These are phyloP conservation scores for Nothocercus julius DNA, from an alignment of 2,113 vertebrate genomes.

Conservation along the genomic window DNA sequence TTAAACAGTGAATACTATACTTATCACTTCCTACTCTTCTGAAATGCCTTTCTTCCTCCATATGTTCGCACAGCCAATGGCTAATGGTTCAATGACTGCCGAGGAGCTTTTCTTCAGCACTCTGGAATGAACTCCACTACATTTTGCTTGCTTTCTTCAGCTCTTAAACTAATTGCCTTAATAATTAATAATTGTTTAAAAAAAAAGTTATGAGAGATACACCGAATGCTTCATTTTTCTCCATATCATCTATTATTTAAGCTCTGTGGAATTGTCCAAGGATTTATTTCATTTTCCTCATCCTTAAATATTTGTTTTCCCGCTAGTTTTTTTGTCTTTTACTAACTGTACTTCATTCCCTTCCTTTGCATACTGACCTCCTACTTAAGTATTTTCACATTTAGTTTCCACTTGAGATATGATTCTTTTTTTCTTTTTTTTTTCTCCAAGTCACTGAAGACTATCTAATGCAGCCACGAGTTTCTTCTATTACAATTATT, in stretches of 20 bases:
- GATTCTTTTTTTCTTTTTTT: background rate
- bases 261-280: background rate
- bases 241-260: conserved; percentile 18
- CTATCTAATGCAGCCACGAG: background rate
- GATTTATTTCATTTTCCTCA: conserved; percentile 21
- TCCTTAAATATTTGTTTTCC: conserved; percentile 5
- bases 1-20: background rate
- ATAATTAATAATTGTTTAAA: background rate
- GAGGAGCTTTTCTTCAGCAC: background rate
- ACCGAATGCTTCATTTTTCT: background rate
- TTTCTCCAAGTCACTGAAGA: background rate
- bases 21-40: background rate
- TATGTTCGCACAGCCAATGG: background rate
- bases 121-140: background rate
- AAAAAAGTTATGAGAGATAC: background rate
- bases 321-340: background rate
- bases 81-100: background rate
- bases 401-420: background rate
- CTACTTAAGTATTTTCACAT: background rate
- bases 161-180: background rate
- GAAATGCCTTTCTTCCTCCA: background rate
- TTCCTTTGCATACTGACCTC: background rate
- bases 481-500: background rate
- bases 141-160: background rate
- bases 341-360: background rate